A percentile compares a stretch with the other conserved stretches of the same genome.
Evolutionary conservation across 1,140 invertebrate genomes (phyloP).

Genomic region (Drosophila insularis): DNA sequence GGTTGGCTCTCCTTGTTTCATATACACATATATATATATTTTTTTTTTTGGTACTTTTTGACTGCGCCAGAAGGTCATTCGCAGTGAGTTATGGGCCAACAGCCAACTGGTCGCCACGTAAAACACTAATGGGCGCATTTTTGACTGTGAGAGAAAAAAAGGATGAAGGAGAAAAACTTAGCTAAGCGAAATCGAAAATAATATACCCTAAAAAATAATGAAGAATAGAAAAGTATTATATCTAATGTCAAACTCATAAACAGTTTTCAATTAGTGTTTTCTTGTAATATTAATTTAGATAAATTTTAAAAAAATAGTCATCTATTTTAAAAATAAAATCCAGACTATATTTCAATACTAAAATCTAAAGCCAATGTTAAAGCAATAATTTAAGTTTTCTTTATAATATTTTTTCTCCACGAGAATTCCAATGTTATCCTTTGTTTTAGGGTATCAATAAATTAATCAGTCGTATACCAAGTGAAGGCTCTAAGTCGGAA

Average conservation of each 20-base stretch:
- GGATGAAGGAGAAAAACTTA: slow-evolving; percentile 4
- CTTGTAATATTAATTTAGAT: too few relatives aligned
- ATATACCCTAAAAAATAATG: neutral
- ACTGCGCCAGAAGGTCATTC: slow-evolving; percentile 71
- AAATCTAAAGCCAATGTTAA: too few relatives aligned
- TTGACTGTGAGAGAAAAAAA: slow-evolving; percentile 14
- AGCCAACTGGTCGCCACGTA: slow-evolving; percentile 42
- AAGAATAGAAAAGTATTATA: too few relatives aligned
- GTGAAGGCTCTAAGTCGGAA: neutral
- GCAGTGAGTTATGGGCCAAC: slow-evolving; percentile 70
- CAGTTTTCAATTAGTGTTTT: too few relatives aligned
- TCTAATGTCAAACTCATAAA: too few relatives aligned
- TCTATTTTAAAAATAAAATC: too few relatives aligned
- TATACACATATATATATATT: neutral
- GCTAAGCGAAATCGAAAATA: neutral
- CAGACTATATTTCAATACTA: too few relatives aligned
- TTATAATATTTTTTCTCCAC: too few relatives aligned
- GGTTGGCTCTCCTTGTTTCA: slow-evolving; percentile 34
- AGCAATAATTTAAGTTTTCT: too few relatives aligned
- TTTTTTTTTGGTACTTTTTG: slow-evolving; percentile 23
- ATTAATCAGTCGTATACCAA: neutral
- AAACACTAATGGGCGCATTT: slow-evolving; percentile 60
- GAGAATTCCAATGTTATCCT: neutral
- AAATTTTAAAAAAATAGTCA: too few relatives aligned
- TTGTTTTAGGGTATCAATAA: neutral